These are phyloP conservation scores for Drosophila atroscutellata DNA, from an alignment of 2,888 invertebrate species.

Conservation along the genomic window DNA sequence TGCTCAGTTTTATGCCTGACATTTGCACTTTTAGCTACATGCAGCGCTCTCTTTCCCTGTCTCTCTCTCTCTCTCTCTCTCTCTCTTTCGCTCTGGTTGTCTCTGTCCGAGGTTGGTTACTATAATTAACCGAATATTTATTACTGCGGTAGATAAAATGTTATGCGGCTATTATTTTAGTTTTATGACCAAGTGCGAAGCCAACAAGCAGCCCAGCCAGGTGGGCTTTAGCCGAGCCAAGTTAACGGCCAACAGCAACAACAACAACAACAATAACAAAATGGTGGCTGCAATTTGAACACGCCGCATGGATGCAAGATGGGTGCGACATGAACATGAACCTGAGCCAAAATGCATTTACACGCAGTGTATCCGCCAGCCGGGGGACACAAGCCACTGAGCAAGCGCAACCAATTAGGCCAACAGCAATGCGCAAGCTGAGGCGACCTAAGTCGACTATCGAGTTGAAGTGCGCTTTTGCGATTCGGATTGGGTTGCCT, in stretches of 20 bases:
- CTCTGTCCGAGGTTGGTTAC: slow-evolving; percentile 32
- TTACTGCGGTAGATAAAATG: slow-evolving; percentile 81
- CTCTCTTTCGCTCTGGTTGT: not conserved
- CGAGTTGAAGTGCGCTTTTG: slow-evolving; percentile 1
- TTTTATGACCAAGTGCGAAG: slow-evolving; percentile 71
- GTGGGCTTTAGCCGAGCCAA: slow-evolving; percentile 66
- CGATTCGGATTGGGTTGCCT: slow-evolving; percentile 38
- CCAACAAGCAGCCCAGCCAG: slow-evolving; percentile 51
- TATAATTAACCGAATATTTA: slow-evolving; percentile 80
- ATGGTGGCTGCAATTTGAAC: slow-evolving; percentile 38
- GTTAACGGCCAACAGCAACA: slow-evolving; percentile 23
- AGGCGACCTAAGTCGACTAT: slow-evolving; percentile 11
- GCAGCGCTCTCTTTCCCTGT: not conserved
- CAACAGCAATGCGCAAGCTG: slow-evolving; percentile 31
- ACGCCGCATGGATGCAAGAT: not conserved
- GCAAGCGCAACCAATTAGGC: slow-evolving; percentile 67
- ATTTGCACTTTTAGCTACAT: not conserved
- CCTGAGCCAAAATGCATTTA: slow-evolving; percentile 63
- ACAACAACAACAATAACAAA: slow-evolving; percentile 5
- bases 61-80: not conserved
- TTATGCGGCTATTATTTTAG: slow-evolving; percentile 80
- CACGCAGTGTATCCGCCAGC: slow-evolving; percentile 16
- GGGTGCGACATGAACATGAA: slow-evolving; percentile 20
- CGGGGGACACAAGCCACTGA: slow-evolving; percentile 62
- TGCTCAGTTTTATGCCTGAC: not conserved